A percentile compares a stretch with the other conserved stretches of the same genome.
Conservation (phyloP, 2,888 invertebrate species). For the Agrochola lychnidis region DNA sequence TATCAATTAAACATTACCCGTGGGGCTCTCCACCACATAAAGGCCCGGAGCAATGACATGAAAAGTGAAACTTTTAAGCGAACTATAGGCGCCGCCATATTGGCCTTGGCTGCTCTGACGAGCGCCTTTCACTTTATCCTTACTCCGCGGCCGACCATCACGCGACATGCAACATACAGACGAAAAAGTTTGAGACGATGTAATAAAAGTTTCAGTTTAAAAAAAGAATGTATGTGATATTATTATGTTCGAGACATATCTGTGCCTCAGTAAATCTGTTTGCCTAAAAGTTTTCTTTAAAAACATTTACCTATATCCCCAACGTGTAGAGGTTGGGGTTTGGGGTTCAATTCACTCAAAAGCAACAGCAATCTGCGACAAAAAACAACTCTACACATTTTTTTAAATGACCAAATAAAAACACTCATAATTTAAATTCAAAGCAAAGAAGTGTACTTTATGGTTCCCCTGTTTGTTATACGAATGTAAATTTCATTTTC, state of each 20-base stretch:
- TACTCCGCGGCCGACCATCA: no score
- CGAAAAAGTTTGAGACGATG: no score
- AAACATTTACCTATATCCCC: neutral
- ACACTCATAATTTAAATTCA: constrained; percentile 64
- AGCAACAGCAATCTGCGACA: constrained; percentile 22
- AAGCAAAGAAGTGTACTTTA: constrained; percentile 66
- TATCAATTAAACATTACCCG: constrained; percentile 69
- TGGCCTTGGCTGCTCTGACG: no score
- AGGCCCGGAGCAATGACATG: constrained; percentile 72
- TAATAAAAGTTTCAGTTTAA: no score
- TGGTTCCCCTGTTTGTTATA: constrained; percentile 70
- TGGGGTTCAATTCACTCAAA: neutral
- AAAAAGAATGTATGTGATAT: neutral
- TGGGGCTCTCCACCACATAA: constrained; percentile 59
- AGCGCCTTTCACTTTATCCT: no score
- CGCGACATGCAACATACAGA: no score
- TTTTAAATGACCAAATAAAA: constrained; percentile 57
- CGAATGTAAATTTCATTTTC: constrained; percentile 76
- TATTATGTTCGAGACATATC: neutral
- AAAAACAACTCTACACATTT: constrained; percentile 37
- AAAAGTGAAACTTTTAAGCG: no score
- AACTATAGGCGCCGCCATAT: no score
- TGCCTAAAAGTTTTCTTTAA: neutral
- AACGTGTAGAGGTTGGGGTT: neutral
- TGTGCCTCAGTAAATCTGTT: neutral